Evolutionary conservation across 2,113 vertebrate species (phyloP), one percentile per base, ranked within the genome.

Genomic region (Geococcyx californianus): DNA sequence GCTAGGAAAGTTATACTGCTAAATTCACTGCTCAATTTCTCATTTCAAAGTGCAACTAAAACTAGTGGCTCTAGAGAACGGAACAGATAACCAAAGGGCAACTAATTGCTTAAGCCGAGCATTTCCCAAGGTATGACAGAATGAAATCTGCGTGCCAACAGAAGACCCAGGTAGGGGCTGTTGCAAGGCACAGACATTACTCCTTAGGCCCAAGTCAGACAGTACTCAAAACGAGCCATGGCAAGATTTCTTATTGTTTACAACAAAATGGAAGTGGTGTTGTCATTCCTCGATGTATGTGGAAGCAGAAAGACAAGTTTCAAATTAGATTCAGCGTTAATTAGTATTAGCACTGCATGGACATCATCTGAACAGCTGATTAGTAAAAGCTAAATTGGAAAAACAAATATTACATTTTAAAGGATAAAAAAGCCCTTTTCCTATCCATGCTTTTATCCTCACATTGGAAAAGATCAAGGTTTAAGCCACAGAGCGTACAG

Each of bases 341-440:
- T 24, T 11, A 19, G 25, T 18, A 25, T 38, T 79, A 56, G 44
- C 26, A 21, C 16, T 49, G 29, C 54, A 24, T 0, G 0, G 29
- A 29, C 26, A 44, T 29, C 1, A 2, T 25, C 66, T 54, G 34
- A 89, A 55, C 18, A 28, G 36, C 5, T 73, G 58, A 44, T 26
- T 29, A 13, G 12, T 36, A 33, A 89, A 84, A 77, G n/a, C 31
- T 40, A 8, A 59, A 19, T 59, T 36, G 68, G 29, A 42, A 70
- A 89, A 84, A 68, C 33, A 81, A 89, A 51, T 31, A 31, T 1
- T 33, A 7, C 3, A 34, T 47, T 68, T 67, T 21, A 34, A 64
- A 78, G 42, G 28, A 76, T 2, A 3, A 66, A 84, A 76, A 80
- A 36, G 19, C 13, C 28, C 25, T 66, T 47, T 17, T 55, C 83